phyloP scores from a whole-genome alignment of 2,888 invertebrate species.

The Encarsia formosa region DNA sequence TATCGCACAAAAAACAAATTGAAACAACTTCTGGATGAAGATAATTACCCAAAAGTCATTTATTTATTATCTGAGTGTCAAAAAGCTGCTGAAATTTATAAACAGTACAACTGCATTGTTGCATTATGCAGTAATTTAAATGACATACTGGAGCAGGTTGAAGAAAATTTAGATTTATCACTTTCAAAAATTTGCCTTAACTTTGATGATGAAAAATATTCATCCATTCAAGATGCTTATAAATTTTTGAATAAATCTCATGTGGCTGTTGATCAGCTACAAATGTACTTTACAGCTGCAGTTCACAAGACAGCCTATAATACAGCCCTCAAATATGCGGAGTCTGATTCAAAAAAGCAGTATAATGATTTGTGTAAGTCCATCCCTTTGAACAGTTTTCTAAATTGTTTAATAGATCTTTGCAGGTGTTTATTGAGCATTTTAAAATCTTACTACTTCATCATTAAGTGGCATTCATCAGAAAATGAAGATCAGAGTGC shows the following conservation, averaged over 20 bases:
- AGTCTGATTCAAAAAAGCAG: slow-evolving; percentile 62
- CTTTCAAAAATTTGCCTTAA: slow-evolving; percentile 65
- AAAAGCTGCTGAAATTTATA: slow-evolving; percentile 77
- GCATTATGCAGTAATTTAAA: slow-evolving; percentile 82
- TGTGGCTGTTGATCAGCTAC: slow-evolving; percentile 89
- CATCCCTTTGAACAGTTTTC: slow-evolving; percentile 60
- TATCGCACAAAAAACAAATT: slow-evolving; percentile 82
- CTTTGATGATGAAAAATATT: slow-evolving; percentile 69
- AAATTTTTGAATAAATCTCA: slow-evolving; percentile 85
- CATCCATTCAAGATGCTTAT: slow-evolving; percentile 83
- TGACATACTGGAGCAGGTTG: slow-evolving; percentile 85
- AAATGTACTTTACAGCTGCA: slow-evolving; percentile 91
- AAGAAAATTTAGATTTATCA: slow-evolving; percentile 85
- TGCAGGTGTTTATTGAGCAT: slow-evolving; percentile 84
- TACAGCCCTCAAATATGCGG: slow-evolving; percentile 56
- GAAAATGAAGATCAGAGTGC: slow-evolving; percentile 36
- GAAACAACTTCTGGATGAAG: slow-evolving; percentile 74
- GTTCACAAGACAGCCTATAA: slow-evolving; percentile 76
- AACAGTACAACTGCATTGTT: slow-evolving; percentile 87
- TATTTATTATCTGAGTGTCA: slow-evolving; percentile 84
- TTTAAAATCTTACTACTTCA: slow-evolving; percentile 72
- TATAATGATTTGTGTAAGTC: slow-evolving; percentile 77
- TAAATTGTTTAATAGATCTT: slow-evolving; percentile 75
- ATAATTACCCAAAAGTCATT: slow-evolving; percentile 87
- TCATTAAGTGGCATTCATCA: slow-evolving; percentile 71